Conservation (phyloP, 1,140 invertebrate species). For the Trissolcus basalis region DNA sequence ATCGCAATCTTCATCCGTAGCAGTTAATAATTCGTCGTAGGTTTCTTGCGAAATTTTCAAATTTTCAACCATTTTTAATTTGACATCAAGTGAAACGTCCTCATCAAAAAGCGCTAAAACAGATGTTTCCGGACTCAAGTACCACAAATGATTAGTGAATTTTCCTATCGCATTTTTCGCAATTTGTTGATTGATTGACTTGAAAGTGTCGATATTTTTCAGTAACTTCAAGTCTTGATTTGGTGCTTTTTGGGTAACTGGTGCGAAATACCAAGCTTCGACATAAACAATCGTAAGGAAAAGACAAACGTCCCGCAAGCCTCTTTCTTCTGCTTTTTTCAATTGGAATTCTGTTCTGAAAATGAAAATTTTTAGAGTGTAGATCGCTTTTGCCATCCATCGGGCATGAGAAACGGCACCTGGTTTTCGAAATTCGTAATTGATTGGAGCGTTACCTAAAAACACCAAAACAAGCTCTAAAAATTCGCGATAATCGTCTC, state of each 20-base stretch:
- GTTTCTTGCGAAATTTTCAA: background rate
- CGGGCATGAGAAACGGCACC: background rate
- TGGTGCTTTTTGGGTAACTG: conserved; percentile 6
- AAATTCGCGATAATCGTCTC: too few relatives aligned
- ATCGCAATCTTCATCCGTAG: background rate
- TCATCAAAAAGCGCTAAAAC: background rate
- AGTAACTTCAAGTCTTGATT: conserved; percentile 16
- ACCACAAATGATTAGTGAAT: background rate
- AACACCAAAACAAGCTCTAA: conserved; percentile 56
- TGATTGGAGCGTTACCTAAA: conserved; percentile 24
- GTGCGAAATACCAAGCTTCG: background rate
- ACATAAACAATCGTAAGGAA: conserved; percentile 1
- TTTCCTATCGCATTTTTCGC: background rate
- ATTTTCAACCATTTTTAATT: background rate
- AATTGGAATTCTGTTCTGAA: background rate
- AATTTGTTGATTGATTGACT: background rate
- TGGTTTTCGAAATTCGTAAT: background rate
- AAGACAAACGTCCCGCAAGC: conserved; percentile 9
- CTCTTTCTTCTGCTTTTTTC: conserved; percentile 11
- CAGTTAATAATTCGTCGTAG: background rate
- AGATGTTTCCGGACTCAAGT: background rate
- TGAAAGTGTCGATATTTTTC: background rate
- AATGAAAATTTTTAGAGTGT: background rate
- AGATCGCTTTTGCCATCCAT: background rate
- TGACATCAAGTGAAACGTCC: background rate